Percentiles rank a stretch among this genome's conserved stretches.
These are phyloP conservation scores for Drosophila koepferae DNA, from an alignment of 2,888 invertebrate genomes.

Conservation along the genomic window DNA sequence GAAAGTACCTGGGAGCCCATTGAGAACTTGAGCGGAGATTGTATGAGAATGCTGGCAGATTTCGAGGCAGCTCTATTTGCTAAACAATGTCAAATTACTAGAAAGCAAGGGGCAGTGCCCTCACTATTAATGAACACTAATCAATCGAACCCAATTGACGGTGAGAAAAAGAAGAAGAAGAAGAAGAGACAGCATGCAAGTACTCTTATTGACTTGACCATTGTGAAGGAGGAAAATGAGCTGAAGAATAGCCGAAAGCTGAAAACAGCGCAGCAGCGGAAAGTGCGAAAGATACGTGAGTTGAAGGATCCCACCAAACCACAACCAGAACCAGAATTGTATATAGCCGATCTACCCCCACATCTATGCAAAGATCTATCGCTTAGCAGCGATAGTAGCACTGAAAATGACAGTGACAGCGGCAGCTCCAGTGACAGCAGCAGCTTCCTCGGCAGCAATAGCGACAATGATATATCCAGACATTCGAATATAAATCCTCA, in stretches of 20 bases:
- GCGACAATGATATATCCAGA: not conserved
- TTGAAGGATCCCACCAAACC: not conserved
- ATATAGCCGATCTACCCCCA: not conserved
- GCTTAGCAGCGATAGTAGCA: not conserved
- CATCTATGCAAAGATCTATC: not conserved
- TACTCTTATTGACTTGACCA: no score
- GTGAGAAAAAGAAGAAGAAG: no score
- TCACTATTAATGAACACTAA: no score
- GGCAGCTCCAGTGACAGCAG: not conserved
- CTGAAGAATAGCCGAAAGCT: no score
- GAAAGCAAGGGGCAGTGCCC: no score
- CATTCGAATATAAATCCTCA: not conserved
- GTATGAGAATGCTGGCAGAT: conserved; percentile 28
- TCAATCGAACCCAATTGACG: no score
- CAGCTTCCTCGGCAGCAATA: not conserved
- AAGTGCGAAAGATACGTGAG: not conserved
- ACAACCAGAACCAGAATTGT: not conserved
- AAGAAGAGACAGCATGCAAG: no score
- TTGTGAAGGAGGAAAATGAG: no score
- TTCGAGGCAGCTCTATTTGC: conserved; percentile 32
- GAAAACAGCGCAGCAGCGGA: no score
- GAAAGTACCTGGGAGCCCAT: conserved; percentile 55
- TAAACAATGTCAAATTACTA: not conserved
- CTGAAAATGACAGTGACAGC: no score
- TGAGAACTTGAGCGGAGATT: conserved; percentile 32